phyloP scores from a whole-genome alignment of 2,888 invertebrate genomes.

The Nomada flava region DNA sequence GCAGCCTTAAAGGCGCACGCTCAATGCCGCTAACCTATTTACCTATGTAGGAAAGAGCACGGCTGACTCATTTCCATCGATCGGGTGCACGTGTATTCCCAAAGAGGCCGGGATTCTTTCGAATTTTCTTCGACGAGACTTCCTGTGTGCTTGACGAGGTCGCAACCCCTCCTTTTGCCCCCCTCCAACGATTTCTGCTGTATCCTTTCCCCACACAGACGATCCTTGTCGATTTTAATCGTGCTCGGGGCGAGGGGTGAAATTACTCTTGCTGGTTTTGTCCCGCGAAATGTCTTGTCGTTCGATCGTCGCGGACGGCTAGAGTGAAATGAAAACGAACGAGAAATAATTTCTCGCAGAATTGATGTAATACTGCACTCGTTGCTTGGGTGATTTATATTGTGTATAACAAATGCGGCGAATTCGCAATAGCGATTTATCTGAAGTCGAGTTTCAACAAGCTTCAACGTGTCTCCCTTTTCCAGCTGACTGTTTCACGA shows the following conservation, averaged over 20 bases:
- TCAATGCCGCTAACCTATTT: slow-evolving; percentile 76
- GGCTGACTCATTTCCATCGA: slow-evolving; percentile 70
- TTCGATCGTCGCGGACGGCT: no score
- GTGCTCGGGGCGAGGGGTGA: no score
- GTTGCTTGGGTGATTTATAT: not conserved
- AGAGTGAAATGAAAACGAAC: no score
- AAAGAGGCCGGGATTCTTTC: slow-evolving; percentile 18
- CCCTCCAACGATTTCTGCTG: not conserved
- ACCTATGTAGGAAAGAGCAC: slow-evolving; percentile 67
- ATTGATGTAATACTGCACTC: no score
- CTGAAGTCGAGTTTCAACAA: not conserved
- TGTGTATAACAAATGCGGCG: not conserved
- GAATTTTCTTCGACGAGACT: slow-evolving; percentile 19
- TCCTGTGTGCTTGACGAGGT: not conserved
- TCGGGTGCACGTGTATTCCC: slow-evolving; percentile 32
- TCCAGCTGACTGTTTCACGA: not conserved
- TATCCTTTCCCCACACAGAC: no score
- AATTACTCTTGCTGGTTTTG: no score
- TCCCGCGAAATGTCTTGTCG: no score
- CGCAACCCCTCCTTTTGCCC: not conserved
- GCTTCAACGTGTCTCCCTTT: not conserved
- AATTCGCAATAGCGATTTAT: not conserved
- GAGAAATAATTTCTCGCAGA: no score
- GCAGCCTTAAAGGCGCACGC: slow-evolving; percentile 75
- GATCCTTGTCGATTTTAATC: no score